A percentile compares a stretch with the other conserved stretches of the same genome.
phyloP scores from a whole-genome alignment of 2,888 invertebrate species.

The Alloscopus bannaensis region DNA sequence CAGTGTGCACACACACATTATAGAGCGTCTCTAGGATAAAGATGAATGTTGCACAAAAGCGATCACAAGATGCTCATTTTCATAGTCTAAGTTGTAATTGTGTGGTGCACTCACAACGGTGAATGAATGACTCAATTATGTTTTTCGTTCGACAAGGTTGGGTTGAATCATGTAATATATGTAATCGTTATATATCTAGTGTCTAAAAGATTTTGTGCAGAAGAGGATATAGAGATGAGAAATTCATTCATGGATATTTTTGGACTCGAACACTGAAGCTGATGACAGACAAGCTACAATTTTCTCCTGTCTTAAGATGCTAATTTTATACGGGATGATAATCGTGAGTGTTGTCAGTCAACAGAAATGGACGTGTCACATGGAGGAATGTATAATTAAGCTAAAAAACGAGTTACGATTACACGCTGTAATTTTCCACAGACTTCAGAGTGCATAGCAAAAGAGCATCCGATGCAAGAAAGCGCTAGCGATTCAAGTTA shows the following conservation, averaged over 20 bases:
- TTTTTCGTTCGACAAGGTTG: background rate
- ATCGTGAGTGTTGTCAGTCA: background rate
- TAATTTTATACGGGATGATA: background rate
- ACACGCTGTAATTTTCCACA: constrained; percentile 6
- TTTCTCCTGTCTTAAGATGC: no score
- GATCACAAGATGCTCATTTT: background rate
- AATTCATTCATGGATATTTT: constrained; percentile 54
- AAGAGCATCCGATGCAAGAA: background rate
- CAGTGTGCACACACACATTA: background rate
- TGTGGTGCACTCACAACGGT: background rate
- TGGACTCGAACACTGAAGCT: background rate
- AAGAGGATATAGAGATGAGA: background rate
- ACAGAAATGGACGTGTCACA: background rate
- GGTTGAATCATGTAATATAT: background rate
- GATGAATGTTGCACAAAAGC: background rate
- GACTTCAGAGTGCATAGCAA: background rate
- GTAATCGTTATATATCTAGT: no score
- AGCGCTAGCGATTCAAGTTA: background rate
- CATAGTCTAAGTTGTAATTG: background rate
- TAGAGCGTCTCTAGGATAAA: background rate
- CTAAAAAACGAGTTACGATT: background rate
- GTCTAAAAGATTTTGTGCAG: background rate
- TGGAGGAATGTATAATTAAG: background rate
- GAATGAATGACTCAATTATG: background rate
- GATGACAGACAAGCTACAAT: background rate